Base-by-base conservation (phyloP, 2,888 invertebrate species). In the Eupithecia subfuscata region DNA sequence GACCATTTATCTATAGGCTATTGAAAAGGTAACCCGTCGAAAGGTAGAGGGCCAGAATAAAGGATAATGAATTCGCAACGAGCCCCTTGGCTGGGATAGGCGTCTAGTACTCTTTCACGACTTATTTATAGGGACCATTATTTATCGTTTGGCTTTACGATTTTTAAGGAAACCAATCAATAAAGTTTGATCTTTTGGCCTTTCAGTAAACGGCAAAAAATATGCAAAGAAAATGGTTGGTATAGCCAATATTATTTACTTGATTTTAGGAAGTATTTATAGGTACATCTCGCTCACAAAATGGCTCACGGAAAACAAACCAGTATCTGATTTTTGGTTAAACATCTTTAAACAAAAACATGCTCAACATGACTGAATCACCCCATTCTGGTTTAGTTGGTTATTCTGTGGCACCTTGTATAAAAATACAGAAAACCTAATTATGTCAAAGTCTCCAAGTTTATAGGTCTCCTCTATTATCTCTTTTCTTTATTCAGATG, bases 21-120 rank as follows among this genome's bases (percentile, higher is more conserved):
- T 76, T 70, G 75, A 70, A 70, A 74, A 75, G 74, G 74, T 70
- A 72, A 71, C 12, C 69, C 73, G 22, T 71, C 63, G 69, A 70
- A 80, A 76, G 81, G 79, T 80, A 82, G 82, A 80, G 80, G 79
- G 77, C 78, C 81, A 75, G 76, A 81, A 85, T 83, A 85, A 85
- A 82, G 84, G 84, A 81, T 86, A 86, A 86, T 86, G 86, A 86
- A 86, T 86, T 86, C 84, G 22, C 60, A 60, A 60, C 9, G 60
- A 25, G 60, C 5, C 60, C 14, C 22, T 25, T 60, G 60, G 12
- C 60, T 25, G 12, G 25, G 60, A 60, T 60, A 25, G 60, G 25
- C 3, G 22, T 22, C 56, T 56, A 56, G 56, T 22, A 25, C 60
- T 60, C 25, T 60, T 22, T 60, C 14, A 25, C 25, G 60, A 25